phyloP scores from a whole-genome alignment of 2,888 invertebrate species.

The Luperina testacea region DNA sequence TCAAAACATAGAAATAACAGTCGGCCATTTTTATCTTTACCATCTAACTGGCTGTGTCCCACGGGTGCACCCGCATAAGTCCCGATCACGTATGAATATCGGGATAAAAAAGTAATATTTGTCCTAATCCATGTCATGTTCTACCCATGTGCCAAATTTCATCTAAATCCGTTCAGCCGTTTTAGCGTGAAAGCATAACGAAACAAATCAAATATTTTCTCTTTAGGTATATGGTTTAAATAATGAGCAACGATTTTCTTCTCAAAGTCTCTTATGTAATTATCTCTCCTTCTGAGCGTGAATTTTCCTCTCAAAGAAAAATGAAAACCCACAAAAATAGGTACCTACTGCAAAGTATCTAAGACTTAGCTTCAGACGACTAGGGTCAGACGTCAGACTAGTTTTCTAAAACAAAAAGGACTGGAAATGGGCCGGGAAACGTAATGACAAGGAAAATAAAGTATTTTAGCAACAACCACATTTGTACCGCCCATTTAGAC shows the following conservation, averaged over 20 bases:
- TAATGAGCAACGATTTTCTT: neutral
- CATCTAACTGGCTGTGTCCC: too few relatives aligned
- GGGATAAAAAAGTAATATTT: too few relatives aligned
- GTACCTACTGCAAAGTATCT: neutral
- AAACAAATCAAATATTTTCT: neutral
- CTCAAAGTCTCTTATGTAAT: neutral
- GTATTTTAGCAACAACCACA: slow-evolving; percentile 1
- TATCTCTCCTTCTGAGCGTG: neutral
- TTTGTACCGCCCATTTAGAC: neutral
- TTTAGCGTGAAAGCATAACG: neutral
- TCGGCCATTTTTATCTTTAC: too few relatives aligned
- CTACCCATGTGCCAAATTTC: too few relatives aligned
- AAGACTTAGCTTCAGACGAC: slow-evolving; percentile 5
- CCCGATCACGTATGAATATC: too few relatives aligned
- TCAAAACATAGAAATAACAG: too few relatives aligned
- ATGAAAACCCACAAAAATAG: neutral
- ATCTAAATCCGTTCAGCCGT: neutral
- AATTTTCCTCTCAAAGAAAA: neutral
- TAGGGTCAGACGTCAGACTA: neutral
- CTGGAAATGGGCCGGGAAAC: slow-evolving; percentile 7
- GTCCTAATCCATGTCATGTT: too few relatives aligned
- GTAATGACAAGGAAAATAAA: slow-evolving; percentile 34
- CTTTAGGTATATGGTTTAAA: neutral
- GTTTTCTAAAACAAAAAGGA: slow-evolving; percentile 21
- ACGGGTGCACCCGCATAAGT: too few relatives aligned